Percentiles rank a stretch among this genome's conserved stretches.
Evolutionary conservation across 2,888 invertebrate species (phyloP).

Genomic region (Neoitamus cyanurus): DNA sequence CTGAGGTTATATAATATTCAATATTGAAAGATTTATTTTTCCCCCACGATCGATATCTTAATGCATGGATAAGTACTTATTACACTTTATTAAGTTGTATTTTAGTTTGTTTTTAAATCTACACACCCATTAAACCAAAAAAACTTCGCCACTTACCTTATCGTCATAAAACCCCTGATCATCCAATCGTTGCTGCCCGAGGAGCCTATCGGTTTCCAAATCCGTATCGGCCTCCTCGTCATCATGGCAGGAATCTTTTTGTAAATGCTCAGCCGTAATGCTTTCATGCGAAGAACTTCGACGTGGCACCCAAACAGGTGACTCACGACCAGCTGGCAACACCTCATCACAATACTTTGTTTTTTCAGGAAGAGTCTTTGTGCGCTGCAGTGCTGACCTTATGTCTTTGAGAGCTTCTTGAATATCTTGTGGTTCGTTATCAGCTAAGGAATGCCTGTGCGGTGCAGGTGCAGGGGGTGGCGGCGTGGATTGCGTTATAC

Average conservation of each 20-base stretch:
- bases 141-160: conserved; percentile 63
- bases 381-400: conserved; percentile 77
- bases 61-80: not conserved
- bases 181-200: conserved; percentile 93
- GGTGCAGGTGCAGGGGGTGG: conserved; percentile 78
- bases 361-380: conserved; percentile 65
- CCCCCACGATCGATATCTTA: not conserved
- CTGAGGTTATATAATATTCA: not conserved
- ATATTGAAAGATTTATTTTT: not conserved
- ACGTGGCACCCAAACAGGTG: conserved; percentile 65
- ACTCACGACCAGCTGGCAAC: conserved; percentile 61
- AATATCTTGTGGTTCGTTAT: conserved; percentile 68
- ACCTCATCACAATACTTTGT: conserved; percentile 62
- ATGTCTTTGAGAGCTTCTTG: conserved; percentile 84
- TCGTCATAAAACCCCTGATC: conserved; percentile 89
- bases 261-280: conserved; percentile 36
- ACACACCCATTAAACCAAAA: not conserved
- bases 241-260: conserved; percentile 68
- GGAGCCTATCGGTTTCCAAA: conserved; percentile 94
- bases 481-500: conserved; percentile 68
- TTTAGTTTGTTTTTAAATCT: not conserved
- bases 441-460: conserved; percentile 66
- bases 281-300: conserved; percentile 53
- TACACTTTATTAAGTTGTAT: not conserved
- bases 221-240: conserved; percentile 95